Percentiles rank a stretch among this genome's conserved stretches.
phyloP scores from a whole-genome alignment of 2,113 vertebrate genomes.

The Cyphomyrus plagiostoma region DNA sequence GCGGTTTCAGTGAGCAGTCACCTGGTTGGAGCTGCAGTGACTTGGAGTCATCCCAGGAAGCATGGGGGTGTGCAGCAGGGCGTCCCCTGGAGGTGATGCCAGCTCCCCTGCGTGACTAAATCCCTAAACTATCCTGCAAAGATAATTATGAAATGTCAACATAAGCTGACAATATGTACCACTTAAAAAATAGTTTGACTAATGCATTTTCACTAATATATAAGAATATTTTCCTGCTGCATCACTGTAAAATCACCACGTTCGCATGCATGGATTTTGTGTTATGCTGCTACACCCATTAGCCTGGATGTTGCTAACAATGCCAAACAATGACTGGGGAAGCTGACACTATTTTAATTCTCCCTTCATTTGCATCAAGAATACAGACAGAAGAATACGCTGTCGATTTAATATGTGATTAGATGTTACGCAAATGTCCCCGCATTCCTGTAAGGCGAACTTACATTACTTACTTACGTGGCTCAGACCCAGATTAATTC shows the following conservation, averaged over 20 bases:
- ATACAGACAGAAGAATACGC: background rate
- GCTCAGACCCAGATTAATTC: background rate
- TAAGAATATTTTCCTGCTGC: background rate
- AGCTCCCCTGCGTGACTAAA: background rate
- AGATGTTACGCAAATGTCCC: slow-evolving; percentile 4
- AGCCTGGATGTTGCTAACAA: background rate
- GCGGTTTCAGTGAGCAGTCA: background rate
- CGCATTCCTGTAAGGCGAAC: background rate
- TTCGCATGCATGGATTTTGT: background rate
- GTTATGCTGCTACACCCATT: background rate
- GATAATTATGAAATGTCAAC: background rate
- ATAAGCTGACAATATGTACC: background rate
- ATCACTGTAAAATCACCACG: background rate
- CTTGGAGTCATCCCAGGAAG: background rate
- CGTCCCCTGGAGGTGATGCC: background rate
- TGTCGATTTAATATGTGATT: background rate
- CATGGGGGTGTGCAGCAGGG: background rate
- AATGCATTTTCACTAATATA: background rate
- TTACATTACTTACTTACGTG: too few species aligned
- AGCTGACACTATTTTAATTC: background rate
- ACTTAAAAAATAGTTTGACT: background rate
- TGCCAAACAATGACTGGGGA: background rate
- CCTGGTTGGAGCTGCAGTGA: background rate
- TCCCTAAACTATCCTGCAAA: background rate
- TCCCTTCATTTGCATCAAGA: background rate